Evolutionary conservation across 2,888 invertebrate genomes (phyloP), one percentile per base, ranked within the genome.

Genomic region (Papilio demoleus): DNA sequence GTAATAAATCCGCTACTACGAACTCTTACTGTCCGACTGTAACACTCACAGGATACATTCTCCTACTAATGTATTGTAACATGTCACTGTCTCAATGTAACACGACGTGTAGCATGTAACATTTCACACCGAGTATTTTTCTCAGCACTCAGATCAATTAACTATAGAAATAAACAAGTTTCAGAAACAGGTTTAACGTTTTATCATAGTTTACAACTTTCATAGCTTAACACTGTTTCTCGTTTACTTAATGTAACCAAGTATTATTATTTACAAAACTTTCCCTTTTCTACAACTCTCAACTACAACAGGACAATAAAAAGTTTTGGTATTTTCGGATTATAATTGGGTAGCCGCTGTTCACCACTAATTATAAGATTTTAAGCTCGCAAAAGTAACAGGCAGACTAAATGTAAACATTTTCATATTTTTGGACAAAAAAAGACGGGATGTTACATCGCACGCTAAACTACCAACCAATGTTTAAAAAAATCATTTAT

Each of bases 1-100:
- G 79, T 80, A 81, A 84, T 85, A 86, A 84, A 83, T 80, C 77
- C 72, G 76, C 81, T 79, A 81, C 82, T 81, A 79, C 78, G 70
- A 71, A 78, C 74, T 78, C 75, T 73, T 68, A 17, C 67, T 67
- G 67, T 68, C 67, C 65, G 63, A 63, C 66, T 72, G 77, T 73
- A 76, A 77, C 70, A 17, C 63, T 71, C 71, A 76, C 74, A 75
- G 67, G 42, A 45, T 45, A 36, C 14, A 53, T 59, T 67, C 40
- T 45, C 62, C 45, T 56, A 67, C 12, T 47, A 47, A 56, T 24
- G 31, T 42, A 14, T 56, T 22, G 14, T 27, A 22, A 62, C 53
- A 19, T 61, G 6, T 67, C 22, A 27, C 24, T 27, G 22, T 38
- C 67, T 4, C 22, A 63, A 22, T 14, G 11, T 50, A 56, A 56